Evolutionary conservation across 2,888 invertebrate species (phyloP), one percentile per base, ranked within the genome.

Genomic region (Zaprionus bogoriensis): DNA sequence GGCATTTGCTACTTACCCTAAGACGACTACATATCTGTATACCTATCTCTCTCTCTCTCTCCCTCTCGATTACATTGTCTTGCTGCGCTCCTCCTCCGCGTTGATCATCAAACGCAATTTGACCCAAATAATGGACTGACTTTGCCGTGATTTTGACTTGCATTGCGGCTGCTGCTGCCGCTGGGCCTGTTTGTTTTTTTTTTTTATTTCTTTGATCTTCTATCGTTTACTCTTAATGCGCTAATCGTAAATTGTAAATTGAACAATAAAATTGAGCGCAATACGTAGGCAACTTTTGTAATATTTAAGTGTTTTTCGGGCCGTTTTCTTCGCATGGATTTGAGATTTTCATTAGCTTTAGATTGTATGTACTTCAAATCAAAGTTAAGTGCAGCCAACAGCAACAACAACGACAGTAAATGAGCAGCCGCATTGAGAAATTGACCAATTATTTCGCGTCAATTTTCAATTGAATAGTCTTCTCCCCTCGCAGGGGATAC

Each of bases 341-440:
- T 36, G 14, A 9, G 32, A 17, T 67, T 66, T 66, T 64, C 68
- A 71, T 71, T 67, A 72, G 61, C 65, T 45, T 67, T 67, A 67
- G 69, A 69, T 68, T 65, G 84, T 79, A 77, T n/a, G 82, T 80
- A 77, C 74, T 86, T 77, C 55, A 65, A 77, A 57, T 79, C 86
- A 86, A 87, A 84, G 84, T 87, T 83, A 84, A 84, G 84, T 87
- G 84, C 84, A 84, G 84, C 86, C 80, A 84, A 84, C 87, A 86
- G 84, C 84, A 76, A 61, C 67, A 74, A 50, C 64, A 48, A 10
- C 39, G 52, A 28, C 42, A 75, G 28, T 41, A 54, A 25, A 25
- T 36, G 17, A 59, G 45, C 41, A 62, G 46, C 57, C 44, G 57
- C 65, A 63, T 67, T 78, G 79, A 65, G 62, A 81, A 85, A 77